phyloP scores from a whole-genome alignment of 1,140 invertebrate species.

The Macrosteles quadrilineatus region DNA sequence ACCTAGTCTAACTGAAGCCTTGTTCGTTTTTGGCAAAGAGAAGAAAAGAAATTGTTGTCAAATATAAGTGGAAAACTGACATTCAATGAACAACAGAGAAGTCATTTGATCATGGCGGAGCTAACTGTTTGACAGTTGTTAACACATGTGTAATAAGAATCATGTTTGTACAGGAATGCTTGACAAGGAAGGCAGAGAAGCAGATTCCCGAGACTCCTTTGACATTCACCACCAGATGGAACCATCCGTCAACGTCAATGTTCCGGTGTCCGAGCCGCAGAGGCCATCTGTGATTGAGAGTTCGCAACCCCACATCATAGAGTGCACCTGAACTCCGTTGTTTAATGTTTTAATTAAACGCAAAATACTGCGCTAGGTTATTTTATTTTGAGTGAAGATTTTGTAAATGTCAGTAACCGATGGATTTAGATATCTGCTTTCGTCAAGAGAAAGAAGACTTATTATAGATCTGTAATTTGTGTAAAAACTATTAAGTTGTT shows the following conservation, averaged over 20 bases:
- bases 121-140: too few species aligned
- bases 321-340: slow-evolving; percentile 71
- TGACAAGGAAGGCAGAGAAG: slow-evolving; percentile 47
- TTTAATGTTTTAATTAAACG: slow-evolving; percentile 27
- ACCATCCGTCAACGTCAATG: slow-evolving; percentile 20
- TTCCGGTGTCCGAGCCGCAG: slow-evolving; percentile 59
- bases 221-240: slow-evolving; percentile 46
- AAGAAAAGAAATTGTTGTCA: too few species aligned
- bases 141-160: too few species aligned
- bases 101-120: too few species aligned
- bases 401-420: neutral
- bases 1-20: too few species aligned
- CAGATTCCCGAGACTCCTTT: slow-evolving; percentile 46
- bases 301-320: slow-evolving; percentile 81
- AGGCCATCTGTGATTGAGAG: slow-evolving; percentile 80
- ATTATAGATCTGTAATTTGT: slow-evolving; percentile 19
- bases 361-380: slow-evolving; percentile 1
- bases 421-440: slow-evolving; percentile 1
- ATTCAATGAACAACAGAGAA: too few species aligned
- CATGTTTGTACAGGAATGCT: slow-evolving; percentile 34
- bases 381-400: slow-evolving; percentile 2
- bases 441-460: slow-evolving; percentile 28
- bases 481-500: slow-evolving; percentile 25
- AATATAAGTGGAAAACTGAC: too few species aligned
- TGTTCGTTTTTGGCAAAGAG: too few species aligned